A percentile compares a stretch with the other conserved stretches of the same genome.
Evolutionary conservation across 2,888 invertebrate genomes (phyloP).

Genomic region (Ectemnius cavifrons): DNA sequence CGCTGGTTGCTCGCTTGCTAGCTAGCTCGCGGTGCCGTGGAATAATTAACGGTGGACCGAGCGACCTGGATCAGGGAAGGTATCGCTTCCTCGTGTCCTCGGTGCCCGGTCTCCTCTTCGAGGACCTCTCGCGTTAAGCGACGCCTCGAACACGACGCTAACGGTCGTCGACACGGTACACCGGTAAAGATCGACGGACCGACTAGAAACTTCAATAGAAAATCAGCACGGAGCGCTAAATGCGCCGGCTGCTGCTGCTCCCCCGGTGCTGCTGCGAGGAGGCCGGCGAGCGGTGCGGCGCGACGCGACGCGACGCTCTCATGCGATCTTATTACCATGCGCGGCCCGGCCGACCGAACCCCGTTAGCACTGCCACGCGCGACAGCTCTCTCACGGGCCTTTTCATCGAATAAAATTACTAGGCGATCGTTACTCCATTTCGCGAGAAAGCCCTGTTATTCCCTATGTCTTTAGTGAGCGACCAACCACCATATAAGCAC

Average conservation of each 20-base stretch:
- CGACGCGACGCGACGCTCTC: background rate
- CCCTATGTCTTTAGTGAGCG: too few species aligned
- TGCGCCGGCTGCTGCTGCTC: background rate
- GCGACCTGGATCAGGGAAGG: conserved; percentile 68
- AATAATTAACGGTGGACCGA: conserved; percentile 73
- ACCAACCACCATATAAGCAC: too few species aligned
- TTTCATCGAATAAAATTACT: conserved; percentile 14
- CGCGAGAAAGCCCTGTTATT: background rate
- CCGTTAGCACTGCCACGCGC: too few species aligned
- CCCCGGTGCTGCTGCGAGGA: background rate
- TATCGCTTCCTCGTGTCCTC: conserved; percentile 63
- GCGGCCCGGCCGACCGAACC: background rate
- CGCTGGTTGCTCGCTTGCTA: conserved; percentile 45
- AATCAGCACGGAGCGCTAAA: conserved; percentile 37
- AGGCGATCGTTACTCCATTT: conserved; percentile 16
- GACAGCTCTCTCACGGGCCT: background rate
- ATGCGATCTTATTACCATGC: conserved; percentile 28
- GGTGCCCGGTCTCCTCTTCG: conserved; percentile 40
- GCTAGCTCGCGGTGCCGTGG: conserved; percentile 65
- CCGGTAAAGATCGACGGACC: conserved; percentile 18
- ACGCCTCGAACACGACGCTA: conserved; percentile 61
- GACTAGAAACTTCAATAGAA: conserved; percentile 36
- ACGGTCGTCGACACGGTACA: conserved; percentile 57
- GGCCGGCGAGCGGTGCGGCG: too few species aligned
- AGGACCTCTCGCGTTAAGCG: conserved; percentile 30